Percentiles rank a stretch among this genome's conserved stretches.
Conservation (phyloP, 2,797 vertebrate species). For the Poliocrania exsul region DNA sequence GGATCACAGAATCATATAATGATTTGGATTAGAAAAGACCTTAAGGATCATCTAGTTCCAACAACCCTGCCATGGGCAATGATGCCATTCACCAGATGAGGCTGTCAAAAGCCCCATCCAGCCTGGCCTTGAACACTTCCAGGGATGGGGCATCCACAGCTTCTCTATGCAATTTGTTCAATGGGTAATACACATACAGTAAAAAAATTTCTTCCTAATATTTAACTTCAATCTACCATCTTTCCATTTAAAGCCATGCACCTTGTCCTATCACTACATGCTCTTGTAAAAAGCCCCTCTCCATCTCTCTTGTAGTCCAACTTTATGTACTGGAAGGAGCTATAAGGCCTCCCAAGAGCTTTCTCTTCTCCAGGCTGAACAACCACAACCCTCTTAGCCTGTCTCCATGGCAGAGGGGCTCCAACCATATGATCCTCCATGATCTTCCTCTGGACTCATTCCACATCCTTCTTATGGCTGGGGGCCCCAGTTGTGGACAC, state of each 20-base stretch:
- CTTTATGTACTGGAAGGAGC: background rate
- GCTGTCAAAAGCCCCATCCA: background rate
- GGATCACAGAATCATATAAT: background rate
- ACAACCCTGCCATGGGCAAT: background rate
- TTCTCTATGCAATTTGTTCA: background rate
- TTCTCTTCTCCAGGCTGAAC: background rate
- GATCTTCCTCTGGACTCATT: background rate
- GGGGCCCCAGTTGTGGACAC: background rate
- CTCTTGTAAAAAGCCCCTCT: background rate
- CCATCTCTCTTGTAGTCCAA: background rate
- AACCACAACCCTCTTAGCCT: background rate
- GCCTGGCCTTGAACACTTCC: background rate
- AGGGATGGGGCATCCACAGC: background rate
- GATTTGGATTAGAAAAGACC: background rate
- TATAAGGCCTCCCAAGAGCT: too few species aligned
- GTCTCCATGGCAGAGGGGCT: background rate
- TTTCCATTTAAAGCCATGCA: background rate
- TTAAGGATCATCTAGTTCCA: background rate
- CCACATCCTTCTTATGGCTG: rapidly evolving
- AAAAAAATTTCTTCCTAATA: background rate
- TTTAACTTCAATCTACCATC: background rate
- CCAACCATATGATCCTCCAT: background rate
- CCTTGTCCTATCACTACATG: background rate
- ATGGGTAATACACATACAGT: too few species aligned
- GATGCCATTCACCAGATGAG: too few species aligned